Evolutionary conservation across 2,113 vertebrate genomes (phyloP).

Genomic region (Stegostoma tigrinum): DNA sequence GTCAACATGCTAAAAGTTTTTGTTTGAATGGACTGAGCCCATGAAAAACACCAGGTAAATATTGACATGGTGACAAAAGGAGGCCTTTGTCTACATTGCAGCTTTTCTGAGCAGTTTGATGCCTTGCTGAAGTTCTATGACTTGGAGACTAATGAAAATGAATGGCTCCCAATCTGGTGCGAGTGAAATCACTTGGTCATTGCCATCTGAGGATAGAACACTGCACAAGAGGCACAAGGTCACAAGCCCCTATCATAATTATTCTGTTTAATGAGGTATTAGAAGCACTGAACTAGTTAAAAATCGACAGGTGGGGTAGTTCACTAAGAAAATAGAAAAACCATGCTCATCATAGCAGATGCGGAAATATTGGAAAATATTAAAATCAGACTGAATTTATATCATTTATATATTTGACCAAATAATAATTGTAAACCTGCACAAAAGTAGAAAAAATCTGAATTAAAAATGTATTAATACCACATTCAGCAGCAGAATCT

Average conservation of each 20-base stretch:
- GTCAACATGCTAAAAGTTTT: constrained; percentile 1
- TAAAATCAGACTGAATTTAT: neutral
- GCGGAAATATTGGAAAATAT: neutral
- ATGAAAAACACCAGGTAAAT: neutral
- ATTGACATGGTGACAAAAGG: neutral
- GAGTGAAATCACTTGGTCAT: constrained; percentile 48
- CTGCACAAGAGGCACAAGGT: constrained; percentile 44
- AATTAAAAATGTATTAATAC: neutral
- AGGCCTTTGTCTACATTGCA: constrained; percentile 23
- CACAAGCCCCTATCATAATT: constrained; percentile 44
- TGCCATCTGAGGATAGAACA: constrained; percentile 46
- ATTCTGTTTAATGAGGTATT: constrained; percentile 49
- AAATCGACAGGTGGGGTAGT: constrained; percentile 40
- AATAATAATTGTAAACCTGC: neutral
- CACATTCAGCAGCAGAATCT: neutral
- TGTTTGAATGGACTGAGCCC: constrained; percentile 11
- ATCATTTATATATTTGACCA: neutral
- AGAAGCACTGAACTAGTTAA: constrained; percentile 45
- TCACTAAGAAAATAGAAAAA: constrained; percentile 43
- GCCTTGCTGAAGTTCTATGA: constrained; percentile 42
- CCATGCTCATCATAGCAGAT: constrained; percentile 22
- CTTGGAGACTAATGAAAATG: constrained; percentile 47
- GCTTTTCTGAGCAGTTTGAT: constrained; percentile 40
- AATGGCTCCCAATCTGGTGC: constrained; percentile 46
- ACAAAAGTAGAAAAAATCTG: neutral